Conservation (phyloP, 2,888 invertebrate species). For the Eupithecia tripunctaria region DNA sequence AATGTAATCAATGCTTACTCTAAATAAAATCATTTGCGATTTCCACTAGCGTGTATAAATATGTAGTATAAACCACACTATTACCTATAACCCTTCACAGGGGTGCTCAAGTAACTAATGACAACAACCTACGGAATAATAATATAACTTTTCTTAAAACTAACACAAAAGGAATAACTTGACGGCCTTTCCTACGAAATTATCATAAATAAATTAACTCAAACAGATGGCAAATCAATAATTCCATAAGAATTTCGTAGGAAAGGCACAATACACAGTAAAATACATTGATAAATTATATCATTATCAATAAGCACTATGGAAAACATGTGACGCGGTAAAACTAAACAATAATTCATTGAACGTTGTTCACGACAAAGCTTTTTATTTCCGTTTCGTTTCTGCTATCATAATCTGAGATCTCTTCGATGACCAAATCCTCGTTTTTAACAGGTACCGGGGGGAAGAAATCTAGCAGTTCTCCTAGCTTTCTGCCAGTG, state of each 20-base stretch:
- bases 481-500: conserved; percentile 72
- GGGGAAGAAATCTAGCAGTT: conserved; percentile 68
- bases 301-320: conserved; percentile 28
- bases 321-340: conserved; percentile 28
- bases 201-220: not conserved
- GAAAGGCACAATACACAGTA: conserved; percentile 20
- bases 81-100: conserved; percentile 30
- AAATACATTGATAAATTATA: conserved; percentile 25
- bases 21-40: conserved; percentile 64
- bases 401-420: conserved; percentile 70
- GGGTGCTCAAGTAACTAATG: conserved; percentile 30
- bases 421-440: conserved; percentile 73
- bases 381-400: conserved; percentile 73
- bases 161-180: conserved; percentile 66
- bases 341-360: conserved; percentile 58
- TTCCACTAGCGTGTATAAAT: conserved; percentile 62
- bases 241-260: conserved; percentile 13
- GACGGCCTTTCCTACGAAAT: conserved; percentile 29
- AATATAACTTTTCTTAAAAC: conserved; percentile 41
- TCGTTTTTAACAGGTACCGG: conserved; percentile 74
- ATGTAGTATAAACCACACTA: conserved; percentile 46
- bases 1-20: conserved; percentile 61
- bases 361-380: conserved; percentile 67
- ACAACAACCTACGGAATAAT: conserved; percentile 40
- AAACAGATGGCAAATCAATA: not conserved